Evolutionary conservation across 2,797 vertebrate species (phyloP), one percentile per base, ranked within the genome.

Genomic region (Microctenopoma lineatum): DNA sequence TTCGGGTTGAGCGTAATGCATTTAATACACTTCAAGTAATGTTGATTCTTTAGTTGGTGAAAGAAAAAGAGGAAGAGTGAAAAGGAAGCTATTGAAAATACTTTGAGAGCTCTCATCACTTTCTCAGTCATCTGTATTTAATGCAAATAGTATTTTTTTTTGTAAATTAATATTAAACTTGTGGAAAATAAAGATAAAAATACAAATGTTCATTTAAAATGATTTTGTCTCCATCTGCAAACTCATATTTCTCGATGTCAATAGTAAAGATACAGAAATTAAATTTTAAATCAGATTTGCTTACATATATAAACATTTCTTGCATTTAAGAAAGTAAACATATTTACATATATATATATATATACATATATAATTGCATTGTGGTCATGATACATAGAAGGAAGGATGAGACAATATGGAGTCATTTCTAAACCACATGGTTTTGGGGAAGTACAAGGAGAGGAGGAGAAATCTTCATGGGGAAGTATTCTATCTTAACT

Each of bases 111-210:
- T 88, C 88, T 87, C 75, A 46, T 83, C 64, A 60, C 85, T 90
- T 83, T 89, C 86, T 90, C 80, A 70, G 82, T 91, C 86, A 65
- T 80, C 42, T 93, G 92, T 94, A 94, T 94, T 93, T 94, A 93
- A 92, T 92, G 90, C 88, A 94, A 91, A 93, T 92, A 92, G 79
- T 83, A 68, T 81, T 82, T 73, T 86, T 86, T 90, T 94, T 93
- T 94, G 87, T 93, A 93, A 91, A 90, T 92, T 86, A 88, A 89
- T 88, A 87, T 89, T 60, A 80, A 86, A 83, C 70, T 92, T 93
- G 84, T 92, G 82, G 75, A 88, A 85, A 93, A 92, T 87, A 88
- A 93, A 91, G 39, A 70, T 66, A 25, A 80, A 80, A 86, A 81
- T 73, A 59, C 27, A 70, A 21, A 45, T 57, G 14, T 1, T 50